A percentile compares a stretch with the other conserved stretches of the same genome.
Evolutionary conservation across 2,113 vertebrate genomes (phyloP).

Genomic region (Brienomyrus brachyistius): DNA sequence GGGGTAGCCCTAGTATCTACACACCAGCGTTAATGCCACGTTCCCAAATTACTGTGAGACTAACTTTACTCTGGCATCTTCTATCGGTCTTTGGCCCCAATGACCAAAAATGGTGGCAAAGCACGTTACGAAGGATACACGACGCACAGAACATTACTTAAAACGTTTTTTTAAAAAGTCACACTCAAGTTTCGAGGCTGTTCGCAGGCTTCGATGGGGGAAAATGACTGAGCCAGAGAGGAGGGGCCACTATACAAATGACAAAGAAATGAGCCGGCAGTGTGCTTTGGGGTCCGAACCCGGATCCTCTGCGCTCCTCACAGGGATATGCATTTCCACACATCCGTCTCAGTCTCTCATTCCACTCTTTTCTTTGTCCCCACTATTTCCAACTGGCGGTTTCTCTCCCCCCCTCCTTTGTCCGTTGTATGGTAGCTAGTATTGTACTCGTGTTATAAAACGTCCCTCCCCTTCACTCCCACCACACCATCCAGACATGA

Average conservation of each 20-base stretch:
- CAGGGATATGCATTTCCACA: neutral
- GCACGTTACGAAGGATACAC: neutral
- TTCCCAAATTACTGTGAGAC: neutral
- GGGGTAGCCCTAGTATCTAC: neutral
- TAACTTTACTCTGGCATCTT: neutral
- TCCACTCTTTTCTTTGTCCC: slow-evolving; percentile 64
- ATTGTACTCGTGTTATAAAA: slow-evolving; percentile 4
- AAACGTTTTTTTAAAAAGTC: neutral
- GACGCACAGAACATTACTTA: neutral
- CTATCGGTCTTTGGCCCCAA: neutral
- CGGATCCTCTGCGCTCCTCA: neutral
- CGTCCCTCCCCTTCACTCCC: neutral
- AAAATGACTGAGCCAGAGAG: neutral
- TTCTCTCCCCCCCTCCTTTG: slow-evolving; percentile 34
- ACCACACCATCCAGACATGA: neutral
- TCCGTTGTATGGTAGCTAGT: neutral
- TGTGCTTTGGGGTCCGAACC: too few species aligned
- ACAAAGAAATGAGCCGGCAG: neutral
- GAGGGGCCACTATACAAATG: neutral
- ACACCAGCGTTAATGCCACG: neutral
- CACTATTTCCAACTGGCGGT: slow-evolving; percentile 30
- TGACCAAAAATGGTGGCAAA: neutral
- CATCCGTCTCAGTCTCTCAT: slow-evolving; percentile 47
- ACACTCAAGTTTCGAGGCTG: neutral
- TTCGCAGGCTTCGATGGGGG: neutral